phyloP scores from a whole-genome alignment of 2,888 invertebrate species.

The Cataglyphis livida region DNA sequence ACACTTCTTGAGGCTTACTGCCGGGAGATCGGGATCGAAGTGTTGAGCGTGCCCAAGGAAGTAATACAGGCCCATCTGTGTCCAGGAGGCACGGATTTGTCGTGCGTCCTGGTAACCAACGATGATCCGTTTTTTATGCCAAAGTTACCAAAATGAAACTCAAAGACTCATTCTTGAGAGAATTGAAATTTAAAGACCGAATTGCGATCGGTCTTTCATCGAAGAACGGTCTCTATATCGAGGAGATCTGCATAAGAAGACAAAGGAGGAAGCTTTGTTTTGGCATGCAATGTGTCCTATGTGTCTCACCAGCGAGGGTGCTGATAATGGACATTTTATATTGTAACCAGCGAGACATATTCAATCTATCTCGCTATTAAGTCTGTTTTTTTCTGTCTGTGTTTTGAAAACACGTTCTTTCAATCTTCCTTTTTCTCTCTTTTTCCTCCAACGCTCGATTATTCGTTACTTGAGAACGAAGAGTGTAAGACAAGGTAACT shows the following conservation, averaged over 20 bases:
- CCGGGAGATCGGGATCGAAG: constrained; percentile 92
- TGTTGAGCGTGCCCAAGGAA: constrained; percentile 88
- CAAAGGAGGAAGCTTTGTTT: not conserved
- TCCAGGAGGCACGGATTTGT: constrained; percentile 76
- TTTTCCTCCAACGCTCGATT: not conserved
- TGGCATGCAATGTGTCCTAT: not conserved
- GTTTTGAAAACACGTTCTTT: not conserved
- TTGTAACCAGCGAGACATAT: not conserved
- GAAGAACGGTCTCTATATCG: not conserved
- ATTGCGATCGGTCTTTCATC: not conserved
- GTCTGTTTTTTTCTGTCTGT: constrained; percentile 14
- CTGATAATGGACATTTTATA: constrained; percentile 19
- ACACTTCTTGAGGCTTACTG: constrained; percentile 92
- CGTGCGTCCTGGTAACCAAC: constrained; percentile 75
- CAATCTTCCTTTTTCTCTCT: not conserved
- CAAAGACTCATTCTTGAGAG: not conserved
- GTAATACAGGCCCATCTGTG: constrained; percentile 75
- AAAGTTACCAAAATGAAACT: constrained; percentile 77
- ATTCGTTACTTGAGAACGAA: not conserved
- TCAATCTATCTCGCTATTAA: constrained; percentile 1
- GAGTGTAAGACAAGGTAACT: not conserved
- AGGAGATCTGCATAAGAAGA: not conserved
- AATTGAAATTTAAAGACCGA: constrained; percentile 19
- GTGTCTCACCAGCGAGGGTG: constrained; percentile 11
- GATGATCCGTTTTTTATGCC: constrained; percentile 73